phyloP scores from a whole-genome alignment of 2,797 vertebrate genomes.

The Microctenopoma lineatum region DNA sequence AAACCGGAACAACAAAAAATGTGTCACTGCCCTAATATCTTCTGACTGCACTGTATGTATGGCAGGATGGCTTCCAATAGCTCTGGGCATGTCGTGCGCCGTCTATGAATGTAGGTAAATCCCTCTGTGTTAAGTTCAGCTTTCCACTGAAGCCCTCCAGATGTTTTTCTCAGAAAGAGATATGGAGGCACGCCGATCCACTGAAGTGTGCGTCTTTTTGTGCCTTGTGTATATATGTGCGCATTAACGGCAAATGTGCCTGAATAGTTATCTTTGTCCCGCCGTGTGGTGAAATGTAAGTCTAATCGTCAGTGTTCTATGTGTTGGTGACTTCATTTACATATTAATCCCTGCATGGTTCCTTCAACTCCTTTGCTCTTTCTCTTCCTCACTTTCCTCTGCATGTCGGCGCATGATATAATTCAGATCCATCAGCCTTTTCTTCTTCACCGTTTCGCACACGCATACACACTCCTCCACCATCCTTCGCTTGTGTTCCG shows the following conservation, averaged over 20 bases:
- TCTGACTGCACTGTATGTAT: slow-evolving; percentile 24
- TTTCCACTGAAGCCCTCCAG: slow-evolving; percentile 49
- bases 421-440: slow-evolving; percentile 57
- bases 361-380: slow-evolving; percentile 38
- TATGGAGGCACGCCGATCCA: slow-evolving; percentile 35
- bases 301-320: slow-evolving; percentile 59
- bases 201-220: slow-evolving; percentile 34
- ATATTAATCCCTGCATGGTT: slow-evolving; percentile 58
- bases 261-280: slow-evolving; percentile 68
- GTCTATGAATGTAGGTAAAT: slow-evolving; percentile 54
- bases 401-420: slow-evolving; percentile 44
- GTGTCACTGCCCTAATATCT: slow-evolving; percentile 30
- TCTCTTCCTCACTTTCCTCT: slow-evolving; percentile 23
- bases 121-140: slow-evolving; percentile 42
- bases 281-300: slow-evolving; percentile 66
- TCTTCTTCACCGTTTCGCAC: slow-evolving; percentile 2
- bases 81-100: slow-evolving; percentile 26
- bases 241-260: slow-evolving; percentile 12
- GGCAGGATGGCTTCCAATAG: slow-evolving; percentile 15
- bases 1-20: slow-evolving; percentile 26
- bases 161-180: slow-evolving; percentile 57
- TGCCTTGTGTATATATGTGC: slow-evolving; percentile 5
- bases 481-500: slow-evolving; percentile 26
- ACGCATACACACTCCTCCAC: slow-evolving; percentile 12
- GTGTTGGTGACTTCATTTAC: slow-evolving; percentile 77